Conservation (phyloP, 1,140 invertebrate species). For the Listronotus bonariensis region DNA sequence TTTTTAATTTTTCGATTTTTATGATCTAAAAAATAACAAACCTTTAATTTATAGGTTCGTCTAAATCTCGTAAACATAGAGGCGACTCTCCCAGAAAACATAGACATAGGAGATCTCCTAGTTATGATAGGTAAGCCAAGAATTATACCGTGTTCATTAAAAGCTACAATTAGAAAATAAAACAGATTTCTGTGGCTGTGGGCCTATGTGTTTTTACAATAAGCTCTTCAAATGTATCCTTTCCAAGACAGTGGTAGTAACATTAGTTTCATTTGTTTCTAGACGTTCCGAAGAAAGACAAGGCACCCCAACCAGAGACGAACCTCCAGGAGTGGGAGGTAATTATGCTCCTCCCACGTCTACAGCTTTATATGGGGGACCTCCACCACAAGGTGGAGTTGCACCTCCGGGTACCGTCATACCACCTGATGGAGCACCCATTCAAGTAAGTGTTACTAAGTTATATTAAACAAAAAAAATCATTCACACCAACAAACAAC, state of each 20-base stretch:
- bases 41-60: constrained; percentile 1
- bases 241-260: too few relatives aligned
- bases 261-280: not conserved
- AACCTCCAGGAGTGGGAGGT: constrained; percentile 55
- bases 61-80: too few relatives aligned
- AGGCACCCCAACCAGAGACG: constrained; percentile 72
- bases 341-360: constrained; percentile 23
- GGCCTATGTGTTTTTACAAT: too few relatives aligned
- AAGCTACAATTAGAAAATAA: too few relatives aligned
- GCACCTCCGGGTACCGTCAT: not conserved
- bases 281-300: constrained; percentile 63
- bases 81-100: constrained; percentile 20
- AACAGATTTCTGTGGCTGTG: too few relatives aligned
- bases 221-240: too few relatives aligned
- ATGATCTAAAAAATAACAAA: too few relatives aligned
- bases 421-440: not conserved
- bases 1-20: too few relatives aligned
- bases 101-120: constrained; percentile 24
- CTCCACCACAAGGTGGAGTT: constrained; percentile 3
- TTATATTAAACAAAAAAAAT: too few relatives aligned
- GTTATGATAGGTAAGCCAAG: constrained; percentile 16
- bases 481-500: too few relatives aligned
- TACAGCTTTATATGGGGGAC: not conserved
- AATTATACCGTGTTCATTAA: too few relatives aligned
- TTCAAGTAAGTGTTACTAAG: not conserved